Evolutionary conservation across 2,888 invertebrate species (phyloP).

Genomic region (Apodemia mormo): DNA sequence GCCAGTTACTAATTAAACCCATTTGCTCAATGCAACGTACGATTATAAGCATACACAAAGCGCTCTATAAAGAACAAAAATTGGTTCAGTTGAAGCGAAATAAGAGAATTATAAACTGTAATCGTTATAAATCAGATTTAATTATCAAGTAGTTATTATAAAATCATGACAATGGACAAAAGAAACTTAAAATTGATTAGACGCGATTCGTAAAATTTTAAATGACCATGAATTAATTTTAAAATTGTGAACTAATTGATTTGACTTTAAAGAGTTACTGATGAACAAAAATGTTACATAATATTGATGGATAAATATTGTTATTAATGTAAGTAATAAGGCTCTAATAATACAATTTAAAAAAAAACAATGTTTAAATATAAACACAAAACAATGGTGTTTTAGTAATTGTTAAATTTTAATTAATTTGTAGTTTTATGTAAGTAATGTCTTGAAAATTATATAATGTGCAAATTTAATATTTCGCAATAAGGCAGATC

Average conservation of each 20-base stretch:
- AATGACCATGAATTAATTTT: too few relatives aligned
- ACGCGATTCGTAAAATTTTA: neutral
- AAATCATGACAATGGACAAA: neutral
- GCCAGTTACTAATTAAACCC: neutral
- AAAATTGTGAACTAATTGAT: neutral
- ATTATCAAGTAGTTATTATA: neutral
- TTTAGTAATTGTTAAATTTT: too few relatives aligned
- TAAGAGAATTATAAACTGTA: neutral
- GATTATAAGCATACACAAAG: neutral
- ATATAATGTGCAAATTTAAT: too few relatives aligned
- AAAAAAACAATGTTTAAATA: too few relatives aligned
- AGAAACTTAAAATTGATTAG: neutral
- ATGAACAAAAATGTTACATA: too few relatives aligned
- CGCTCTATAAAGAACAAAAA: slow-evolving; percentile 7
- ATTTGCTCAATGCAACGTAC: neutral
- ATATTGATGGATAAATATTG: too few relatives aligned
- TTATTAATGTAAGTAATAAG: too few relatives aligned
- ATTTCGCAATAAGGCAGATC: too few relatives aligned
- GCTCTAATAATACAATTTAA: too few relatives aligned
- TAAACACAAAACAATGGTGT: too few relatives aligned
- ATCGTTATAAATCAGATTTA: neutral
- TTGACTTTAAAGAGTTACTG: neutral
- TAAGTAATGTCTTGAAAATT: too few relatives aligned
- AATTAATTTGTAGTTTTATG: too few relatives aligned
- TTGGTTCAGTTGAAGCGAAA: slow-evolving; percentile 1